phyloP scores from a whole-genome alignment of 2,888 invertebrate species.

The Cenopis cana region DNA sequence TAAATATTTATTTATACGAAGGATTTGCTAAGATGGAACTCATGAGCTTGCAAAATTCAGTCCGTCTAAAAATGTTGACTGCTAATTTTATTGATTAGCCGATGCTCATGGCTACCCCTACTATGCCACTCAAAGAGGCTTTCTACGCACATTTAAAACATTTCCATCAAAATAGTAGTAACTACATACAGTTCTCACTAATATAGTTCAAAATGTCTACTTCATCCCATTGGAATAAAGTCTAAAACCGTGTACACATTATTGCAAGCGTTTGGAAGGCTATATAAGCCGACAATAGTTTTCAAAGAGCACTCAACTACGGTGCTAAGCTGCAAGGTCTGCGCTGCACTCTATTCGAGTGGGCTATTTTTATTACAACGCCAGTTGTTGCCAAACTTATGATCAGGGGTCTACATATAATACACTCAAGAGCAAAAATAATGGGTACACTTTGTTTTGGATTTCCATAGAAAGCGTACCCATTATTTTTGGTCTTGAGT shows the following conservation, averaged over 20 bases:
- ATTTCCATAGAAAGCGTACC: too few species aligned
- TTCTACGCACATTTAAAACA: background rate
- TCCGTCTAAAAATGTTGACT: too few species aligned
- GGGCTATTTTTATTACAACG: constrained; percentile 24
- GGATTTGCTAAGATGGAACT: too few species aligned
- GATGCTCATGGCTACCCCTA: too few species aligned
- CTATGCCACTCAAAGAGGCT: background rate
- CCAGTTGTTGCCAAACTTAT: background rate
- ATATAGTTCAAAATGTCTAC: background rate
- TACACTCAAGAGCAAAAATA: too few species aligned
- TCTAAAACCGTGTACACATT: background rate
- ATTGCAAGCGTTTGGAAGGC: background rate
- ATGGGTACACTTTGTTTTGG: too few species aligned
- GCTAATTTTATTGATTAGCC: too few species aligned
- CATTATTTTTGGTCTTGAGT: too few species aligned
- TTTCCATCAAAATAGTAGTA: background rate
- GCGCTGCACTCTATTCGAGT: constrained; percentile 19
- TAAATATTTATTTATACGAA: too few species aligned
- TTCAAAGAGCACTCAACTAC: constrained; percentile 28
- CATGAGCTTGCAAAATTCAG: too few species aligned
- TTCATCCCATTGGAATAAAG: constrained; percentile 1
- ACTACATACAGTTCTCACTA: background rate
- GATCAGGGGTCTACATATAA: background rate
- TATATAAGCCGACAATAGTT: constrained; percentile 38
- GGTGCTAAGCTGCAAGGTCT: constrained; percentile 52